Evolutionary conservation across 2,113 vertebrate species (phyloP), one percentile per base, ranked within the genome.

Genomic region (Oncorhynchus nerka): DNA sequence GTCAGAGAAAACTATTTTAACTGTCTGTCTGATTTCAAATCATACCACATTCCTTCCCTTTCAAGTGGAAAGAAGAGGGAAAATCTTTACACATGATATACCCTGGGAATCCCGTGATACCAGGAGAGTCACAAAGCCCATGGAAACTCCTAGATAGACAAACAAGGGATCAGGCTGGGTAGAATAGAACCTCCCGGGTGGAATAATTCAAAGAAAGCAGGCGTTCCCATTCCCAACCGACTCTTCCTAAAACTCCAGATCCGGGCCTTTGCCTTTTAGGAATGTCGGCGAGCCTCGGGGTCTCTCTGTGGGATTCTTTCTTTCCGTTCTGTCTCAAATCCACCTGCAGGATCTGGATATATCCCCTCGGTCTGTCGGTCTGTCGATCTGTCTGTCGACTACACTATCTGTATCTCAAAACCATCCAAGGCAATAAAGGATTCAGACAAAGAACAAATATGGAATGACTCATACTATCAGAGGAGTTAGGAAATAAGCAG

Each of bases 321-420:
- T 84, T 80, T 73, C 57, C 32, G 49, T 79, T 84, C 84, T 66
- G 45, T 84, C 79, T 87, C 80, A 71, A 74, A 75, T 86, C 75
- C 86, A 86, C 86, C 87, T 88, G 81, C 80, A 75, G 81, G 51
- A 79, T 55, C 13, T 55, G 16, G 15, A 55, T 55, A 55, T 49
- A 57, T 70, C 81, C 67, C 75, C 72, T 73, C 75, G 30, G 59
- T 79, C 76, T 67, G 81, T 66, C 75, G 34, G 59, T 79, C 76
- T 67, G 81, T 66, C 13, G 4, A 15, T 55, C 13, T 55, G 49
- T 55, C 75, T 69, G 81, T 68, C 61, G 51, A 76, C 65, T 51
- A 62, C 12, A 2, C 73, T 51, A 26, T 24, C 65, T 74, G 75
- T 74, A 82, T 85, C 45, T 71, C 34, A 86, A 82, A 48, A 72